phyloP scores from a whole-genome alignment of 64 coral and sea anemone species.

The Montipora foliosa region DNA sequence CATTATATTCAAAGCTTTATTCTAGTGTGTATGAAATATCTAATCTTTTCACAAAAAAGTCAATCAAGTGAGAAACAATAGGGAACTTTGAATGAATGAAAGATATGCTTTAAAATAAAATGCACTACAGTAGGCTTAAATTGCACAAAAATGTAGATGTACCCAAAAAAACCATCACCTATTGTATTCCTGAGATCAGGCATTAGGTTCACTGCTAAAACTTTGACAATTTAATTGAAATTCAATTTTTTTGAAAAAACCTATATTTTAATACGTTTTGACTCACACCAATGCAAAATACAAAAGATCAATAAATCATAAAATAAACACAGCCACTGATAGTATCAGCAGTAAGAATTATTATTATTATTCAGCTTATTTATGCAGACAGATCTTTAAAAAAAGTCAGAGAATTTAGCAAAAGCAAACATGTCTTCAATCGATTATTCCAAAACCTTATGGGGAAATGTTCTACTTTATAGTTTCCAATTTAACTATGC shows the following conservation, averaged over 20 bases:
- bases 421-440: not conserved
- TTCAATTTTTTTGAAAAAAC: not conserved
- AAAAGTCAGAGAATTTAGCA: not conserved
- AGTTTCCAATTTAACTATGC: not conserved
- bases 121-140: not conserved
- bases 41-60: not conserved
- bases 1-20: not conserved
- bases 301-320: not conserved
- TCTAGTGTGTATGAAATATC: slow-evolving; percentile 19
- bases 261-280: too few species aligned
- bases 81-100: not conserved
- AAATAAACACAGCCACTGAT: not conserved
- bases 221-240: not conserved
- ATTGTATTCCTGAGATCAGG: not conserved
- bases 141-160: not conserved
- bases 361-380: not conserved
- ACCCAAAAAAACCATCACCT: not conserved
- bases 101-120: not conserved
- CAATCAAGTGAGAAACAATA: not conserved
- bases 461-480: too few species aligned
- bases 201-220: not conserved
- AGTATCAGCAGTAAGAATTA: not conserved
- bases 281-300: not conserved
- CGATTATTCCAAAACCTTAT: too few species aligned
- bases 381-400: not conserved